Base-by-base conservation (phyloP, 2,113 vertebrate genomes). In the Climacteris rufus region DNA sequence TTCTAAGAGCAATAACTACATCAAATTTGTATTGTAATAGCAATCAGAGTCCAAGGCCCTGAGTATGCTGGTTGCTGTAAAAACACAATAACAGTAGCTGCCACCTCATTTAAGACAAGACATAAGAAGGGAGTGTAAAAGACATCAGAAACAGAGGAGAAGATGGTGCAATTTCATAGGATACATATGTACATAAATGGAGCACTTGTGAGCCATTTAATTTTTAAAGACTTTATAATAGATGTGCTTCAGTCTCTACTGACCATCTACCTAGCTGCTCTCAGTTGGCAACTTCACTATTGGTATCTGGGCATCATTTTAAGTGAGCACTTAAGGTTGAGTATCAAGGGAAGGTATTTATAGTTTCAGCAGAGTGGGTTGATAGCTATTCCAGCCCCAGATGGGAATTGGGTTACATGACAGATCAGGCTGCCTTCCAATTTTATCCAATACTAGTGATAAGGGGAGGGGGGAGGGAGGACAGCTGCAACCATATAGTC, bases 281-380 rank as follows among this genome's bases (percentile, higher is more conserved):
- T 8, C 64, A 37, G 69, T 79, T 96, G 86, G 88, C 80, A 96
- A 96, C 89, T 90, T 96, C 93, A 52, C 80, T 83, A 47, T 92
- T 90, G 96, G 89, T 94, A 92, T 92, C 93, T 92, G 92, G 94
- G 86, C 94, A 96, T 95, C 95, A 87, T 96, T 93, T 88, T 95
- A 96, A 97, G 96, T 95, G 90, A 93, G 94, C 92, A 94, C 94
- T 96, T 97, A 96, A 95, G 83, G 80, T 75, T 95, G 94, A 93
- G 92, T 96, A 96, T 93, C 90, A 90, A 86, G 96, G 92, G 90
- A 92, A 90, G 76, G 90, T 94, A 95, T 97, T 94, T 93, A 93
- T 95, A 95, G 93, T 94, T 96, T 93, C 86, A 87, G 84, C 78
- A 90, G 88, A 90, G 82, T 94, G 68, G 94, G 92, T 87, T 97